Base-by-base conservation (phyloP, 2,888 invertebrate genomes). In the Cetonia aurata region DNA sequence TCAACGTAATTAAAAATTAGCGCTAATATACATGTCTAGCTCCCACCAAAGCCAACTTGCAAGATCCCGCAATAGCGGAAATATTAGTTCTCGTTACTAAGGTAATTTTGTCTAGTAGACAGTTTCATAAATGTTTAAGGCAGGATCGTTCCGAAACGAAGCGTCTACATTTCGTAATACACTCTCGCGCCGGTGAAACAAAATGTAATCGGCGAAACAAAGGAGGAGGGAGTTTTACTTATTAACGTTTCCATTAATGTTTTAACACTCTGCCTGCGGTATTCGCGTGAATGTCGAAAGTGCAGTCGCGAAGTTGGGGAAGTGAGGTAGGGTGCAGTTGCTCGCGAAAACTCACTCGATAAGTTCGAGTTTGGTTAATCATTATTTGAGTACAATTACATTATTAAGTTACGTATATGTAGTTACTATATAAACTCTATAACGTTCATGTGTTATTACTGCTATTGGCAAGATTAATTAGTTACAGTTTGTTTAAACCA, bases 231-330 rank as follows among this genome's bases (percentile, higher is more conserved):
- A 73, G 73, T 71, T 74, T 73, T 72, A 74, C 71, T 73, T 74
- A 73, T 74, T 74, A 69, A 74, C 72, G 70, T 70, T 69, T 59
- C 66, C 69, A 69, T 72, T 73, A 73, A 73, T 73, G 73, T 75
- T 73, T 72, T 73, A 71, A 56, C 70, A 67, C 67, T 55, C 55
- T 13, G 42, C 53, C 67, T 60, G 67, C 33, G 67, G 55, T 67
- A 33, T 55, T 31, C 25, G 17, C 13, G 31, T 25, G 19, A 55
- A 56, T 10, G 33, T 13, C 67, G 46, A 33, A 19, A 10, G 13
- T 17, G 55, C 13, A 46, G 2, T 15, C 48, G 12, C 15, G 33
- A 37, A 56, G n/a, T 56, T 56, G 15, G 33, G 15, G 15, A 13
- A 56, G 56, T 15, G 19, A 25, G 56, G 19, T 25, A 53, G 56